Evolutionary conservation across 2,113 vertebrate species (phyloP).

Genomic region (Gorilla gorilla): DNA sequence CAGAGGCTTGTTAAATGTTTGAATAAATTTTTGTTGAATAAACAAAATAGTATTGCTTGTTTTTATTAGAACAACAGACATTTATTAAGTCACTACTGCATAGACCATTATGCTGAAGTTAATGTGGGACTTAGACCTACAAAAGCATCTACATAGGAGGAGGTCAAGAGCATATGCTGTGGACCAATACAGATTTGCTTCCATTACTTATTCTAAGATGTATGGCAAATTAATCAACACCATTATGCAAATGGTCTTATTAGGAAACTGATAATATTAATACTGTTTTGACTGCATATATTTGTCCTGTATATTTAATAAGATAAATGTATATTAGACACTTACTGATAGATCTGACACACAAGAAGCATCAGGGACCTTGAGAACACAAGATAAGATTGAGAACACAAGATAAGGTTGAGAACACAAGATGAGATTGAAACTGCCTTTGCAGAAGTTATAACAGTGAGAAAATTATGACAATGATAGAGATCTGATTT

Average conservation of each 20-base stretch:
- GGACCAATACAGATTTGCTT: rapidly evolving
- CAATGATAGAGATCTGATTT: too few species aligned
- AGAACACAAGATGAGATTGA: too few species aligned
- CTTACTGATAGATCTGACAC: not conserved
- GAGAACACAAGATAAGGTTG: too few species aligned
- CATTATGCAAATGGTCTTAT: not conserved
- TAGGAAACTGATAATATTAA: not conserved
- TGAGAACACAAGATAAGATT: not conserved
- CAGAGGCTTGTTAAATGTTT: not conserved
- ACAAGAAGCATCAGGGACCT: not conserved
- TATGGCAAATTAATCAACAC: not conserved
- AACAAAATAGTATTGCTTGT: not conserved
- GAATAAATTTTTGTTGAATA: not conserved
- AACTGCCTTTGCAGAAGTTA: too few species aligned
- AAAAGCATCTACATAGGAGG: not conserved
- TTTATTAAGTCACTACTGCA: not conserved
- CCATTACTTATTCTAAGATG: not conserved
- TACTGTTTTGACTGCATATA: not conserved
- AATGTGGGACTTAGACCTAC: rapidly evolving
- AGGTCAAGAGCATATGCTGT: not conserved
- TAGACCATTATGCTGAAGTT: too few species aligned
- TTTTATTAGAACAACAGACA: not conserved
- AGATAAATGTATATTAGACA: not conserved
- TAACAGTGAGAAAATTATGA: too few species aligned
- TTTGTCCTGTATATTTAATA: not conserved